Percentiles rank a stretch among this genome's conserved stretches.
Conservation (phyloP, 2,888 invertebrate species). For the Hololepta plana region DNA sequence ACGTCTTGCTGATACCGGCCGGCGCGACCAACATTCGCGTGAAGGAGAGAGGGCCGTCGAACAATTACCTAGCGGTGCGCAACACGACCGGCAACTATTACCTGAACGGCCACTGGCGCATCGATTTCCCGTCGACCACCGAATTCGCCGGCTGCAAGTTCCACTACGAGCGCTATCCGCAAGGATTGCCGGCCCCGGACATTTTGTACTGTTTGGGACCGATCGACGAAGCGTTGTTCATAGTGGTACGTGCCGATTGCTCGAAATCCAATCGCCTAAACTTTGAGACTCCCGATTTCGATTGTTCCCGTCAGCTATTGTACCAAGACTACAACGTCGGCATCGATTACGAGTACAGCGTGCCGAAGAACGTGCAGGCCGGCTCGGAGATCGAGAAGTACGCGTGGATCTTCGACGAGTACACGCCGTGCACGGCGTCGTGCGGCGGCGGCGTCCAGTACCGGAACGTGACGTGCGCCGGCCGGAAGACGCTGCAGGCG, state of each 20-base stretch:
- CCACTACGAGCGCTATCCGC: conserved; percentile 70
- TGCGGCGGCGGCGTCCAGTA: conserved; percentile 79
- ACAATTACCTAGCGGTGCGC: conserved; percentile 84
- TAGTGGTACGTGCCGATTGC: conserved; percentile 44
- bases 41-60: conserved; percentile 60
- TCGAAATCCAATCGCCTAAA: conserved; percentile 8
- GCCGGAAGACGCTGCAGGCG: conserved; percentile 47
- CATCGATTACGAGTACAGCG: conserved; percentile 76
- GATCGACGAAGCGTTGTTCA: conserved; percentile 71
- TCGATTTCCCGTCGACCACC: conserved; percentile 71
- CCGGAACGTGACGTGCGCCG: conserved; percentile 64
- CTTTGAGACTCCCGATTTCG: neutral
- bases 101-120: conserved; percentile 87
- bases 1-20: conserved; percentile 74
- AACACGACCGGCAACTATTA: conserved; percentile 71
- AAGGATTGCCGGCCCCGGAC: conserved; percentile 71
- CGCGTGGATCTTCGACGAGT: conserved; percentile 66
- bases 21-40: conserved; percentile 85
- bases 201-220: conserved; percentile 71
- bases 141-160: conserved; percentile 71
- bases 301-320: conserved; percentile 38
- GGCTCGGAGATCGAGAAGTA: conserved; percentile 54
- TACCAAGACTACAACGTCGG: conserved; percentile 70
- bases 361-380: conserved; percentile 52
- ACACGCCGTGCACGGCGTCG: conserved; percentile 61